phyloP scores from a whole-genome alignment of 2,797 vertebrate genomes.

The Macropus fuliginosus region DNA sequence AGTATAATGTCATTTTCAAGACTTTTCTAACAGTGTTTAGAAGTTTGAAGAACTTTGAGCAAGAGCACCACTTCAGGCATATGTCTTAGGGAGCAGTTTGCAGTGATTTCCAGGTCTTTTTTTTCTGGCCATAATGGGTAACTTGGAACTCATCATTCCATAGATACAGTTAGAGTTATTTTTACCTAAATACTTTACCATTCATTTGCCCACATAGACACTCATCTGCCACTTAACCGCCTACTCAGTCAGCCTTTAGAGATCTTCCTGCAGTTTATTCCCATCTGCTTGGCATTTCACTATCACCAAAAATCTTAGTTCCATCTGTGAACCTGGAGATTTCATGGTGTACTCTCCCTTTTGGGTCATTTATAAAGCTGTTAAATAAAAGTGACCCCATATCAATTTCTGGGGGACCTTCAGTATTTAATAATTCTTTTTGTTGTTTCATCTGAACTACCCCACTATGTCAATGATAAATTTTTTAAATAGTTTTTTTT shows the following conservation, averaged over 20 bases:
- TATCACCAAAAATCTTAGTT: slow-evolving; percentile 35
- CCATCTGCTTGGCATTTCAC: slow-evolving; percentile 57
- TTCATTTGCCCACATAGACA: slow-evolving; percentile 15
- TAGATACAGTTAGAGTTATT: background rate
- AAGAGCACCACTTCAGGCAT: background rate
- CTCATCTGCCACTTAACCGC: slow-evolving; percentile 43
- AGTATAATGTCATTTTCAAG: background rate
- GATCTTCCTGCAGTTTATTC: slow-evolving; percentile 59
- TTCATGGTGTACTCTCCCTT: background rate
- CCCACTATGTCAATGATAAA: background rate
- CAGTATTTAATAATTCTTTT: background rate
- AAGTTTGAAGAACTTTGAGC: background rate
- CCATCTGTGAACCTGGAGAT: background rate
- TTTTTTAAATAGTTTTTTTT: background rate
- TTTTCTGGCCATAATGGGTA: background rate
- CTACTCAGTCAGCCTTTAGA: slow-evolving; percentile 48
- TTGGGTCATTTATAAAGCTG: background rate
- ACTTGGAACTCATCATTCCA: background rate
- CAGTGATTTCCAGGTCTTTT: background rate
- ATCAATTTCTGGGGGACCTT: background rate
- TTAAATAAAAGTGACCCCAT: background rate
- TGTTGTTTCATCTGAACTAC: background rate
- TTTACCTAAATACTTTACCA: slow-evolving; percentile 28
- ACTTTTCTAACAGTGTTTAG: background rate
- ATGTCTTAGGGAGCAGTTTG: background rate